Evolutionary conservation across 37 sponge, comb jelly and placozoan genomes (phyloP), one percentile per base, ranked within the genome.

Genomic region (Crambe crambe): DNA sequence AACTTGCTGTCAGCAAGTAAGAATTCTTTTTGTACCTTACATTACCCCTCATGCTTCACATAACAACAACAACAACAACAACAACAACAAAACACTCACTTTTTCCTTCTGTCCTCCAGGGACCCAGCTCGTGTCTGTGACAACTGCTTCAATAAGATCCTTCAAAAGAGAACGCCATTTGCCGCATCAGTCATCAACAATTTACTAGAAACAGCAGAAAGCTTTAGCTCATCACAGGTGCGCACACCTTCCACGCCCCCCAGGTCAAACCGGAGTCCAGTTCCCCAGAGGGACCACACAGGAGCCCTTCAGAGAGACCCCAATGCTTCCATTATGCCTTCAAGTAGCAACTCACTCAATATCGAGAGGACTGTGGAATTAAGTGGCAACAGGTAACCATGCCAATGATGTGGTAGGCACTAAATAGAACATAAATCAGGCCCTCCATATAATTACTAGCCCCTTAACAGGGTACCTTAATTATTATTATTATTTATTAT

Each of bases 1-100:
- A 78, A 31, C 44, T 84, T 0, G 77, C 91, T 15, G 68, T 76
- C 41, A 84, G 77, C 81, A 89, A 80, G 91, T 92, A 34, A 79
- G 88, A 47, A 37, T 9, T 81, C 68, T 34, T 12, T 62, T 8
- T 30, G 30, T 23, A 23, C 15, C 4, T 20, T 30, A 18, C 26
- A 62, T 8, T 62, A 30, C 17, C 63, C 25, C 63, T 62, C 30
- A 18, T 54, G 17, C 56, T 18, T 18, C 56, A 54, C n/a, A 54
- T 54, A 54, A 54, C 18, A 54, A 20, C 17, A n/a, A n/a, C n/a
- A n/a, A n/a, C n/a, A n/a, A n/a, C n/a, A n/a, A n/a, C n/a, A n/a
- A n/a, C n/a, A n/a, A n/a, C n/a, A n/a, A n/a, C n/a, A n/a, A n/a
- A n/a, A n/a, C n/a, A n/a, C n/a, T n/a, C n/a, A n/a, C n/a, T n/a